Evolutionary conservation across 2,113 vertebrate genomes (phyloP).

Genomic region (zebrafish (Danio rerio)): GRCz12tu NC_133193.1:25422001-25422500

Average conservation of each 20-base stretch:
- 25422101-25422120: not conserved
- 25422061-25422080: not conserved
- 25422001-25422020: too few relatives aligned
- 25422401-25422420: slow-evolving; percentile 32
- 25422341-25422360: slow-evolving; percentile 76
- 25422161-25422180: slow-evolving; percentile 10
- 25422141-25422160: too few relatives aligned
- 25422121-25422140: too few relatives aligned
- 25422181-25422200: slow-evolving; percentile 65
- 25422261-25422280: slow-evolving; percentile 72
- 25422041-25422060: not conserved
- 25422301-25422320: slow-evolving; percentile 73
- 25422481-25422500: slow-evolving; percentile 17
- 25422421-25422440: slow-evolving; percentile 21
- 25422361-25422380: slow-evolving; percentile 63
- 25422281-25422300: slow-evolving; percentile 74
- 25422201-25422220: slow-evolving; percentile 48
- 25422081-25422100: not conserved
- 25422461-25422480: slow-evolving; percentile 4
- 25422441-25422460: slow-evolving; percentile 22
- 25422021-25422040: too few relatives aligned
- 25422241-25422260: slow-evolving; percentile 76
- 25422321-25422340: slow-evolving; percentile 69
- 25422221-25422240: slow-evolving; percentile 75
- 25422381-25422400: slow-evolving; percentile 35